Evolutionary conservation across 2,113 vertebrate genomes (phyloP), one percentile per base, ranked within the genome.

Genomic region (Sylvia atricapilla): DNA sequence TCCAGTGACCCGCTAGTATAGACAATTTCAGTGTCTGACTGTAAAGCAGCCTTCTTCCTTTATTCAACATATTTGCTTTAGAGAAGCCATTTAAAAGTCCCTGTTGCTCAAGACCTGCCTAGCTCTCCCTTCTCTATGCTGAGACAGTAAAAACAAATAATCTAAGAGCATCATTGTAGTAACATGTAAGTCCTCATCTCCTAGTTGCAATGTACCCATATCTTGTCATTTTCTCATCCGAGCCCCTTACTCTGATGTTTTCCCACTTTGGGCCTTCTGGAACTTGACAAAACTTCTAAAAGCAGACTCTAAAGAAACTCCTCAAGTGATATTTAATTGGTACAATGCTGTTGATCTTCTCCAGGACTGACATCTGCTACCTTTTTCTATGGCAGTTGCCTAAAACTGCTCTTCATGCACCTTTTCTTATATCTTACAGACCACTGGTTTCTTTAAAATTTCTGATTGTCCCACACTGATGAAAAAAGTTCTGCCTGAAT

Each of bases 351-450:
- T n/a, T 12, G 9, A 46, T 77, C 55, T 24, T 80, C 76, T 22
- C 27, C 35, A 24, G 0, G 0, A 41, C 1, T 74, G 44, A 39
- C 9, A 67, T 37, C 24, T 70, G 31, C 50, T 77, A 6, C 19
- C 15, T 30, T 78, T 79, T 64, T 46, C 49, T 33, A 1, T 27
- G 30, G 41, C 21, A n/a, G 30, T 6, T 66, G 25, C 66, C 33
- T 49, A 49, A 35, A 23, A 73, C 25, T 66, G 50, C 27, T 73
- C 78, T 63, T 60, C 46, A 53, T 9, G 13, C 27, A 83, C 49
- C n/a, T 44, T 87, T 68, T 87, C 76, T 90, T 79, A 87, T 79
- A 87, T 72, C 52, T 76, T 94, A 67, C 35, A 76, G 67, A 94
- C 46, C 30, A 47, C 10, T 25, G 8, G 39, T 85, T 95, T 96